Evolutionary conservation across 2,888 invertebrate genomes (phyloP), one percentile per base, ranked within the genome.

Genomic region (Melolontha melolontha): DNA sequence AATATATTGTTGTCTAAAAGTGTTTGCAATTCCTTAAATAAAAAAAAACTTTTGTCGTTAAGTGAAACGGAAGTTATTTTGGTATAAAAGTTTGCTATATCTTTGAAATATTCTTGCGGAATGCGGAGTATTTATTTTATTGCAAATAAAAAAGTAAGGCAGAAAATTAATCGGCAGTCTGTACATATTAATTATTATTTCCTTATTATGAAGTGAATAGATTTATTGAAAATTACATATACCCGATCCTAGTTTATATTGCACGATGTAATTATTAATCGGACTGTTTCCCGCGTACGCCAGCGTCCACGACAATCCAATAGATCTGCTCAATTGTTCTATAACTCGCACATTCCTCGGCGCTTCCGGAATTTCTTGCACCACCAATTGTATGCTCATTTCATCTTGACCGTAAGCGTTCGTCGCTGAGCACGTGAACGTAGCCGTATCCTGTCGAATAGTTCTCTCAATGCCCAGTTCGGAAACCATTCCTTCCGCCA

Each of bases 401-500:
- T 94, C 92, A 78, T 96, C 96, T 75, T 92, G 91, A 7, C 97
- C 97, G 79, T 94, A 97, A 57, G 92, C 88, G 83, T 97, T 97
- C 75, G 92, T 91, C 0, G 95, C 95, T 71, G 91, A 89, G 81
- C 97, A 97, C 62, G 93, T 91, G 80, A 96, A 91, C 63, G 93
- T 90, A 8, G 95, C 96, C 0, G 96, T 94, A 84, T 97, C 96
- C 79, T 93, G 93, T 68, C 96, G 86, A 76, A 92, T 92, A 11
- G 95, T 94, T 75, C 94, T 92, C 69, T 92, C 87, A 73, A 97
- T 92, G 72, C 93, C 92, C 73, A 97, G 85, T 79, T 94, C 92
- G 1, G 96, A 96, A 63, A 94, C 92, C 84, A 92, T 89, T 29
- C 94, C 93, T 78, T 92, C 92, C 74, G 91, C 92, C 68, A 93